A percentile compares a stretch with the other conserved stretches of the same genome.
phyloP scores from a whole-genome alignment of 2,888 invertebrate species.

The Metacarcinus magister region DNA sequence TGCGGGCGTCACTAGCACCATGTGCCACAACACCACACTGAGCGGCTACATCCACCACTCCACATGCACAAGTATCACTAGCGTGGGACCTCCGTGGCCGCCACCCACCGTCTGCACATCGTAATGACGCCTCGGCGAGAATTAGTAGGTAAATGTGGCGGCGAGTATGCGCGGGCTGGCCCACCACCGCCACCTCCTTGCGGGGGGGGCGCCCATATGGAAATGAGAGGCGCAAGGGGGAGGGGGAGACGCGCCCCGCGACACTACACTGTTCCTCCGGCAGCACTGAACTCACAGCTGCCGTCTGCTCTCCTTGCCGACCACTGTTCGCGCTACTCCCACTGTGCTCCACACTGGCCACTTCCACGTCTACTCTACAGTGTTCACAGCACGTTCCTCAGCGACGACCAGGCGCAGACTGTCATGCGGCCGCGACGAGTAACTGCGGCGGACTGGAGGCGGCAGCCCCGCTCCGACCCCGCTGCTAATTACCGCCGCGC shows the following conservation, averaged over 20 bases:
- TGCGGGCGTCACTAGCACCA: conserved; percentile 77
- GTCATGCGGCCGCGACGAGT: conserved; percentile 79
- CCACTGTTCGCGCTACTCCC: conserved; percentile 75
- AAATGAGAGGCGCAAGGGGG: conserved; percentile 81
- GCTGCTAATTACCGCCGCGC: conserved; percentile 81
- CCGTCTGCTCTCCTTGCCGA: conserved; percentile 65
- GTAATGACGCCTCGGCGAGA: conserved; percentile 82
- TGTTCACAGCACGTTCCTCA: conserved; percentile 78
- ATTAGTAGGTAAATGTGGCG: conserved; percentile 82
- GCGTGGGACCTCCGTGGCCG: conserved; percentile 80
- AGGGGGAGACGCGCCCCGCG: conserved; percentile 80
- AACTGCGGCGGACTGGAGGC: conserved; percentile 81
- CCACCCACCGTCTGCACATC: conserved; percentile 82
- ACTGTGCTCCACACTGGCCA: conserved; percentile 73
- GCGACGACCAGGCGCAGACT: conserved; percentile 78
- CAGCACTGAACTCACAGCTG: conserved; percentile 76
- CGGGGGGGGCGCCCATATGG: conserved; percentile 82
- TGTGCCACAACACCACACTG: conserved; percentile 79
- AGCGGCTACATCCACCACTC: conserved; percentile 75
- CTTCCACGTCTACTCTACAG: conserved; percentile 76
- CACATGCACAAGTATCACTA: conserved; percentile 80
- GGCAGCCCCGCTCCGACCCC: conserved; percentile 80
- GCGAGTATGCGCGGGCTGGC: conserved; percentile 82
- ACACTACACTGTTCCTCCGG: conserved; percentile 80
- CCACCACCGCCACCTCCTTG: conserved; percentile 80